Evolutionary conservation across 1,140 invertebrate genomes (phyloP), one percentile per base, ranked within the genome.

Genomic region (Cotesia glomerata): DNA sequence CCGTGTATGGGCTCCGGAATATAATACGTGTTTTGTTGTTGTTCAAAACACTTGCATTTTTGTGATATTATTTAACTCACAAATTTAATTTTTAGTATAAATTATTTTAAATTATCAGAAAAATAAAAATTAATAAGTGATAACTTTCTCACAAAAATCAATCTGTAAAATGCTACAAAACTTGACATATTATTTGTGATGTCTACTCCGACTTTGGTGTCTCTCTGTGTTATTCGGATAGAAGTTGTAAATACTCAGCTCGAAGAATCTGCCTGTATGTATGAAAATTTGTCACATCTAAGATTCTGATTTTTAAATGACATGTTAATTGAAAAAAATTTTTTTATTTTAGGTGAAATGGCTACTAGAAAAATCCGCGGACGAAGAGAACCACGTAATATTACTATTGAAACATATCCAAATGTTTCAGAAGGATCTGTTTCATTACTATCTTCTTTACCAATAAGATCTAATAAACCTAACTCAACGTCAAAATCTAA

Each of bases 371-470:
- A 89, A 78, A 86, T 88, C 70, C 83, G 90, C 52, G 91, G 91
- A 54, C 86, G 89, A 74, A 82, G 92, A 62, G 88, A 90, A 78
- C 80, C 89, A 2, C 85, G 87, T 45, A 88, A 92, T 71, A 92
- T 93, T 64, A 89, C 85, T 56, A 89, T 93, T 7, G 91, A 93
- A 80, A 92, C 90, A 56, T 91, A 91, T 76, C 88, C 89, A 13
- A 90, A 88, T 77, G 76, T 85, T 36, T 79, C 88, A 51, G 87
- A 90, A 74, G 80, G 82, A 35, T 79, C 82, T 35, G 76, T 78
- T n/a, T 76, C 81, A 4, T 75, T 83, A 9, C 69, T 84, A 51
- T 69, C 76, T 36, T 77, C 69, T 2, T 45, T 45, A 45, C 39
- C 16, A 35, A 64, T 45, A 45, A 54, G 59, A 77, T 79, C 71